Evolutionary conservation across 2,888 invertebrate species (phyloP), one percentile per base, ranked within the genome.

Genomic region (Aspidiotus destructor): DNA sequence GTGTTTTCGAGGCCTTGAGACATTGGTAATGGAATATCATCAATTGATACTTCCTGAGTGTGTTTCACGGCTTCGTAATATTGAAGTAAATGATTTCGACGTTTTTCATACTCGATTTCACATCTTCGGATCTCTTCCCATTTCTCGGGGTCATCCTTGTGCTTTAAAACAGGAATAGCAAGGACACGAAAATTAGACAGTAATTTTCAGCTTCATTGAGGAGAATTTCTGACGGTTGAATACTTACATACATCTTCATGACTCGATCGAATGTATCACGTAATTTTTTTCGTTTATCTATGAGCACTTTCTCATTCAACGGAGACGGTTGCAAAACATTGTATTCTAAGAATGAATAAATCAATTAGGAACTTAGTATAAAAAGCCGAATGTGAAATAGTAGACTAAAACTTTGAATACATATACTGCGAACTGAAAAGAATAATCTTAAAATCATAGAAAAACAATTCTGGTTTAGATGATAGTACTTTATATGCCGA

Each of bases 51-150:
- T 74, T 92, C 89, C 76, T 97, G 95, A 0, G 97, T 96, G 78
- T 91, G 91, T 76, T 90, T 89, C 0, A 97, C 96, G 69, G 96
- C 93, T 77, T 97, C 96, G 78, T 87, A 96, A 77, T 93, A 95
- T 41, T 91, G 87, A 70, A 95, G 91, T 71, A 96, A 81, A 77
- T 91, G 88, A 71, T 88, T 84, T 72, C 93, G 81, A 73, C 90
- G 85, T 75, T 90, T 88, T 75, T 97, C 95, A 79, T 98, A 97
- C 72, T 97, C 96, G 73, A 87, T 84, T 78, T 96, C 90, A 76
- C 91, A 88, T 61, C 89, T 83, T 76, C 89, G 92, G n/a, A 97
- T 77, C 73, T 96, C 95, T 5, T 87, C 83, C 86, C 91, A 95
- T 76, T 92, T 91, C 73, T 95, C 94, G 40, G 92, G 92, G 76